Conservation (phyloP, 1,140 invertebrate species). For the Drosophila simulans region DNA sequence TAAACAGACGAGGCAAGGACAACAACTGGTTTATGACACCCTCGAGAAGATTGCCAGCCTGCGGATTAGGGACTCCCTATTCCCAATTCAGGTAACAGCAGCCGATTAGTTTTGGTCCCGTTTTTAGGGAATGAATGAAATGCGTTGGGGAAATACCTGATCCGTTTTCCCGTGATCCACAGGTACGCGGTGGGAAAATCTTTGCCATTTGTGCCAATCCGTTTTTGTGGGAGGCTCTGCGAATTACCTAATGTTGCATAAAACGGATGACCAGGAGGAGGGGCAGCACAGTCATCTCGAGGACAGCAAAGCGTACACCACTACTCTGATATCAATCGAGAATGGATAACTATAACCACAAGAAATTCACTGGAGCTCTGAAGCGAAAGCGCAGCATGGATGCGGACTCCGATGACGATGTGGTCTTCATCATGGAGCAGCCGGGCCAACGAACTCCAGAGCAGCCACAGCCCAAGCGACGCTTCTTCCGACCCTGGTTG, state of each 20-base stretch:
- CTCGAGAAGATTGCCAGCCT: conserved; percentile 49
- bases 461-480: conserved; percentile 50
- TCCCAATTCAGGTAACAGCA: conserved; percentile 16
- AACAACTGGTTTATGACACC: conserved; percentile 80
- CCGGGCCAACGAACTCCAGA: conserved; percentile 21
- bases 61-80: conserved; percentile 55
- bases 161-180: neutral
- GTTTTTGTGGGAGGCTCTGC: conserved; percentile 17
- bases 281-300: conserved; percentile 60
- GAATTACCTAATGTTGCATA: conserved; percentile 76
- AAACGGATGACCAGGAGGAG: conserved; percentile 54
- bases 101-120: conserved; percentile 54
- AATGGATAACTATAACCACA: conserved; percentile 62
- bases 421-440: conserved; percentile 59
- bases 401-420: conserved; percentile 56
- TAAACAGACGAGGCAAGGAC: conserved; percentile 53
- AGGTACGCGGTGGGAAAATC: conserved; percentile 55
- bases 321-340: conserved; percentile 1
- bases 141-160: conserved; percentile 69
- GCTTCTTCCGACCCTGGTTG: conserved; percentile 65
- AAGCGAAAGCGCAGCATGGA: conserved; percentile 64
- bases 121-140: conserved; percentile 66
- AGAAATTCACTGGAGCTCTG: conserved; percentile 56
- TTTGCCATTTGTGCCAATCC: conserved; percentile 5
- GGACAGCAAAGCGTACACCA: conserved; percentile 51